Conservation (phyloP, 2,113 vertebrate genomes). For the Spermophilus dauricus region DNA sequence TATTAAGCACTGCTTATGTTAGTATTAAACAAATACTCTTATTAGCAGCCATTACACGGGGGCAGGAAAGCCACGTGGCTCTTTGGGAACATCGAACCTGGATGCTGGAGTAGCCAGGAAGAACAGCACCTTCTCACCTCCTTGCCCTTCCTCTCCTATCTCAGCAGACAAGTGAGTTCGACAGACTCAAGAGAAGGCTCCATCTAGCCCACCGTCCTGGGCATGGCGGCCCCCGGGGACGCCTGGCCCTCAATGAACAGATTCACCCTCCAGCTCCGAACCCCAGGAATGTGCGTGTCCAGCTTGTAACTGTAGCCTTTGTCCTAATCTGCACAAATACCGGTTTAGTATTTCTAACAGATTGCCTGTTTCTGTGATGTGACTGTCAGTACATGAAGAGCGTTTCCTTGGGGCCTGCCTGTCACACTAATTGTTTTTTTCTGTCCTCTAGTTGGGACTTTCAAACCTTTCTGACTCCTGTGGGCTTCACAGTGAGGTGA, state of each 20-base stretch:
- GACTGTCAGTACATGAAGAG: slow-evolving; percentile 40
- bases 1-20: too few species aligned
- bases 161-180: slow-evolving; percentile 17
- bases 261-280: not conserved
- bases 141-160: slow-evolving; percentile 21
- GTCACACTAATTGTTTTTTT: not conserved
- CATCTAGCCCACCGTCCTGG: not conserved
- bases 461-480: slow-evolving; percentile 7
- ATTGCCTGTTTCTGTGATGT: slow-evolving; percentile 43
- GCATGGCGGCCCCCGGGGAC: not conserved
- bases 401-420: slow-evolving; percentile 46
- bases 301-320: not conserved
- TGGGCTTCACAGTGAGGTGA: not conserved
- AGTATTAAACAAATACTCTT: not conserved
- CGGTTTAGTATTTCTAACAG: not conserved
- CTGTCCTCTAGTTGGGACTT: slow-evolving; percentile 33
- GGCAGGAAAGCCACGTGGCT: not conserved
- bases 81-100: not conserved
- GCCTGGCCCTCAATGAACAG: not conserved
- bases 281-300: too few species aligned
- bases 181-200: not conserved
- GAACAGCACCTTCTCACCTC: not conserved
- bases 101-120: not conserved
- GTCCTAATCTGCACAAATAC: not conserved
- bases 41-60: not conserved